Evolutionary conservation across 2,113 vertebrate species (phyloP).

Genomic region (Carassius auratus): DNA sequence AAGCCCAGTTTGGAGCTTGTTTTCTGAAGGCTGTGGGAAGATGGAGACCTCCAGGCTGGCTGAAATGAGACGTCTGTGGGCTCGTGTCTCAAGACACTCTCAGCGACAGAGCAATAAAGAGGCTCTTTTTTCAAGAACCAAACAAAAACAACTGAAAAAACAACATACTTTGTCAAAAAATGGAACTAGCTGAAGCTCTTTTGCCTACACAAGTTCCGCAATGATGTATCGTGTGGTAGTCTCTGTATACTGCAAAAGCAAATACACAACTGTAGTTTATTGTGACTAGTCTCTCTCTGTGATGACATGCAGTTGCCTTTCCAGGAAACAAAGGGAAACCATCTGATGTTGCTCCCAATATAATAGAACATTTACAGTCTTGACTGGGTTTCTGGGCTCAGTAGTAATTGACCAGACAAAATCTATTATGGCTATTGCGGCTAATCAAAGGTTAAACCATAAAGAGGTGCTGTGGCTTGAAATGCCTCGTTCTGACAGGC

Average conservation of each 20-base stretch:
- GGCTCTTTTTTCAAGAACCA: not conserved
- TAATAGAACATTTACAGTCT: slow-evolving; percentile 18
- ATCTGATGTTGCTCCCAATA: slow-evolving; percentile 2
- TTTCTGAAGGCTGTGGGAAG: slow-evolving; percentile 23
- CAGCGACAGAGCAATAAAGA: slow-evolving; percentile 12
- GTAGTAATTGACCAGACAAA: slow-evolving; percentile 51
- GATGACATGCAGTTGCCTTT: slow-evolving; percentile 34
- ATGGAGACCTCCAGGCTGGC: not conserved
- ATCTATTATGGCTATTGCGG: slow-evolving; percentile 8
- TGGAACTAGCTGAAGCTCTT: not conserved
- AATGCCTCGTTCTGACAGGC: slow-evolving; percentile 30
- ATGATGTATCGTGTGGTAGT: slow-evolving; percentile 29
- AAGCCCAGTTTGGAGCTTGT: not conserved
- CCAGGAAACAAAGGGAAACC: not conserved
- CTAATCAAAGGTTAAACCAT: slow-evolving; percentile 33
- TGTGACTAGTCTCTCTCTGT: slow-evolving; percentile 9
- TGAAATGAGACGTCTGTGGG: slow-evolving; percentile 37
- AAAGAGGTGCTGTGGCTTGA: slow-evolving; percentile 32
- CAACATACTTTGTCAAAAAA: not conserved
- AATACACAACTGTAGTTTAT: not conserved
- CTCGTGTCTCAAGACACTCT: slow-evolving; percentile 1
- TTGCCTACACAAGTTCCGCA: slow-evolving; percentile 17
- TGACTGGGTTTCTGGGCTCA: slow-evolving; percentile 37
- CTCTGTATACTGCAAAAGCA: slow-evolving; percentile 37
- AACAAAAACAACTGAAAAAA: slow-evolving; percentile 38